Evolutionary conservation across 2,888 invertebrate genomes (phyloP), one percentile per base, ranked within the genome.

Genomic region (Sphaeridia pumilis): DNA sequence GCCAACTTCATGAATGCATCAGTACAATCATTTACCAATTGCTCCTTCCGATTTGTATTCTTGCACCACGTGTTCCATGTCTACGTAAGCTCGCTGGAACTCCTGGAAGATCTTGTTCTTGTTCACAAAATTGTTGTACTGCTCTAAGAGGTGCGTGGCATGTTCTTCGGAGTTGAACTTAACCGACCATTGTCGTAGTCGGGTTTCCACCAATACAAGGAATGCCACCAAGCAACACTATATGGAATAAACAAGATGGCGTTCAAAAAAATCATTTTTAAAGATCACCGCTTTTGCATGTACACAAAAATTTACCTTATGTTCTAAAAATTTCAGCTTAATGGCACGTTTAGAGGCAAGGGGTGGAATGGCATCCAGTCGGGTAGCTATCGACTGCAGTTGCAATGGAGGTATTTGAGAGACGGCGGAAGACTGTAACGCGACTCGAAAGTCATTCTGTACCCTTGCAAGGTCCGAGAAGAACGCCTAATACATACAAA

Each of bases 61-160:
- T 46, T 88, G 87, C 26, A 86, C 84, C 35, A 90, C 89, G 70
- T 87, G 86, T 71, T 88, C 87, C 80, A 92, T 89, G 69, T 90
- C 90, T 52, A 85, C 76, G 68, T 83, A 89, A 34, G 90, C 90
- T 73, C 87, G 84, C 69, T 88, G 87, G 69, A 90, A 90, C 73
- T 90, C 90, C 73, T 89, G 88, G 77, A 90, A 90, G 67, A 90
- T 87, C 72, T 87, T 83, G 72, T 89, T 88, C 66, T 83, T 81
- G n/a, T 87, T 87, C 36, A 90, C 88, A 70, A 90, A 90, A 74
- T 87, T 88, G 67, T 85, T 80, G 68, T 90, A 90, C 69, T 90
- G 88, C 64, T 88, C 87, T 69, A 90, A 71, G 70, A 88, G 79
- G 69, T 83, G 83, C 68, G 82, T 78, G 22, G 87, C 88, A 70